These are phyloP conservation scores for Caenorhabditis sinica DNA, from an alignment of 2,888 invertebrate genomes.

Conservation along the genomic window DNA sequence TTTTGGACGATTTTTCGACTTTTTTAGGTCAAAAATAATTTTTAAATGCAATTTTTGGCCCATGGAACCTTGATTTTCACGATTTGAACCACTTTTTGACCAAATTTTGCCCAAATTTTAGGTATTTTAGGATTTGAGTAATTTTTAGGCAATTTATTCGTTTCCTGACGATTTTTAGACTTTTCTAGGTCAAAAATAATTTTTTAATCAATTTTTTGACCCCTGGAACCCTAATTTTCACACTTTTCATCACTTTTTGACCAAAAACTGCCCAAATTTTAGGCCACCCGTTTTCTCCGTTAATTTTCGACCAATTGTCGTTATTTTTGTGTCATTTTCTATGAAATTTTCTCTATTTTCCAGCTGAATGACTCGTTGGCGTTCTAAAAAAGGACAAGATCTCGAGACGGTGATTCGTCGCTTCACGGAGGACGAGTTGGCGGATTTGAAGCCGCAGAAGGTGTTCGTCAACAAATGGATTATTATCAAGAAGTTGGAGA, in stretches of 20 bases:
- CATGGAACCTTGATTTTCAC: background rate
- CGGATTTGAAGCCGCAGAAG: constrained; percentile 22
- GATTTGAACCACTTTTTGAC: background rate
- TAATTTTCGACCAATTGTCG: constrained; percentile 7
- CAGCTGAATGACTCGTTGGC: constrained; percentile 5
- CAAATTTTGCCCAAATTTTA: background rate
- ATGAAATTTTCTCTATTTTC: background rate
- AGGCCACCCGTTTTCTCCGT: too few relatives aligned
- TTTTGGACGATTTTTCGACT: background rate
- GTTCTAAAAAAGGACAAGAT: constrained; percentile 33
- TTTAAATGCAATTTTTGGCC: background rate
- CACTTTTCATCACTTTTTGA: background rate
- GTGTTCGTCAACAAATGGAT: constrained; percentile 58
- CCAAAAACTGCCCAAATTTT: background rate
- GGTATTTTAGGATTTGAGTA: background rate
- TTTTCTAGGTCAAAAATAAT: background rate
- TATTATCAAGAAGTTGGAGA: constrained; percentile 45
- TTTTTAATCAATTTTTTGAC: background rate
- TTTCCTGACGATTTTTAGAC: background rate
- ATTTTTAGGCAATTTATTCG: background rate
- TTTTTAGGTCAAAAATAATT: background rate
- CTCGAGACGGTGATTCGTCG: background rate
- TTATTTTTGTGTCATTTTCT: background rate
- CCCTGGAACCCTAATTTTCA: background rate
- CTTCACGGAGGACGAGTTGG: constrained; percentile 5